phyloP scores from a whole-genome alignment of 2,797 vertebrate genomes.

The Micromesistius poutassou region DNA sequence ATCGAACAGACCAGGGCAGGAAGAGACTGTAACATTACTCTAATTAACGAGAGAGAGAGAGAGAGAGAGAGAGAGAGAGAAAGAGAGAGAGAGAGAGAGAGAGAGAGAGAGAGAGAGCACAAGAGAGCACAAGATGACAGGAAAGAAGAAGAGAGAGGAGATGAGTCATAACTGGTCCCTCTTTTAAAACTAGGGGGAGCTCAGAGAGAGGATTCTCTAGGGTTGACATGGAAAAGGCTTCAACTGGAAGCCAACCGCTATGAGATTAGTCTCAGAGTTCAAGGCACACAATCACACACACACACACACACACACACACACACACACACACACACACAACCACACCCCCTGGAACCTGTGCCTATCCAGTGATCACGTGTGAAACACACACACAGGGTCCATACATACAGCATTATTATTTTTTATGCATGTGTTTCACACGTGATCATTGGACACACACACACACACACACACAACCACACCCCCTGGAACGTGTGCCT shows the following conservation, averaged over 20 bases:
- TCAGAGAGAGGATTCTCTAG: conserved; percentile 34
- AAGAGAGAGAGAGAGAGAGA: conserved; percentile 1
- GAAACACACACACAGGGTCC: neutral
- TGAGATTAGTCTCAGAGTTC: conserved; percentile 42
- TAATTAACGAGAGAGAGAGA: conserved; percentile 53
- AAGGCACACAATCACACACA: conserved; percentile 9
- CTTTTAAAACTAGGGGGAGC: conserved; percentile 12
- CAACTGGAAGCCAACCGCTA: conserved; percentile 33
- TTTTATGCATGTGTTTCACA: neutral
- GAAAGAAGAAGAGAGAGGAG: neutral
- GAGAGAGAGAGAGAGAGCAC: neutral
- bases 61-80: neutral
- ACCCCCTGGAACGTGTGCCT: neutral
- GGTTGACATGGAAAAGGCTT: conserved; percentile 36
- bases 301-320: neutral
- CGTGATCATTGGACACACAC: neutral
- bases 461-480: neutral
- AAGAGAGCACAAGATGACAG: neutral
- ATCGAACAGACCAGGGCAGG: conserved; percentile 38
- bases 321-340: neutral
- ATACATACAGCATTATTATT: neutral
- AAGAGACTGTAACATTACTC: conserved; percentile 56
- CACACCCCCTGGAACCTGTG: no score
- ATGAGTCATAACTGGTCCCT: conserved; percentile 10
- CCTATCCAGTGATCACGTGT: no score